phyloP scores from a whole-genome alignment of 2,888 invertebrate species.

The Meteorus colon region DNA sequence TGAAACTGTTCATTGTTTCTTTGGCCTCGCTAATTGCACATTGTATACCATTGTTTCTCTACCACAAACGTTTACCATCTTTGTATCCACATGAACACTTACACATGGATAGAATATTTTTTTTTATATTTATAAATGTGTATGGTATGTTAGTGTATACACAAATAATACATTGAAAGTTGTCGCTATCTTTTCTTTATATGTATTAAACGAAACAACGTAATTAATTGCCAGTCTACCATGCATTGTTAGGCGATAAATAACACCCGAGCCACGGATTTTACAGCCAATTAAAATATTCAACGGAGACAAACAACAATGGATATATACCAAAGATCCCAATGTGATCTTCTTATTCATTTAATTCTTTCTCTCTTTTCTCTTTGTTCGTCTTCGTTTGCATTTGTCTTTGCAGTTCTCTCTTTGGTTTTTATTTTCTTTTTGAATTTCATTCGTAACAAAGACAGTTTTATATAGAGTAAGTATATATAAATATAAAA shows the following conservation, averaged over 20 bases:
- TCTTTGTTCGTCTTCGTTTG: neutral
- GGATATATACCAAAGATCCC: slow-evolving; percentile 48
- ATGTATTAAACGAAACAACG: slow-evolving; percentile 62
- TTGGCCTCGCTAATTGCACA: slow-evolving; percentile 69
- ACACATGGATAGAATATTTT: neutral
- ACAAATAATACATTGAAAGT: slow-evolving; percentile 37
- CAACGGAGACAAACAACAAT: slow-evolving; percentile 73
- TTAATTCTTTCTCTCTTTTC: neutral
- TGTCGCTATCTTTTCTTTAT: slow-evolving; percentile 66
- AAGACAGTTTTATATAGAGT: neutral
- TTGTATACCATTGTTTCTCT: slow-evolving; percentile 69
- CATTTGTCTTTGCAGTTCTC: neutral
- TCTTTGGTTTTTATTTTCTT: neutral
- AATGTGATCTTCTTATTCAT: slow-evolving; percentile 13
- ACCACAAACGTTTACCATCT: slow-evolving; percentile 33
- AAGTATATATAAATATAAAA: no score
- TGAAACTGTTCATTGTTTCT: slow-evolving; percentile 48
- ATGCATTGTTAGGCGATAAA: slow-evolving; percentile 72
- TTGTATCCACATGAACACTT: neutral
- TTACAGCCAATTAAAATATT: slow-evolving; percentile 72
- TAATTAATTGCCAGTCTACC: slow-evolving; percentile 73
- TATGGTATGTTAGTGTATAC: neutral
- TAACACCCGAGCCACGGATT: slow-evolving; percentile 62
- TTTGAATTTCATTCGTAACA: neutral
- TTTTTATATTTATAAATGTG: neutral